Evolutionary conservation across 2,888 invertebrate genomes (phyloP), one percentile per base, ranked within the genome.

Genomic region (Carabus problematicus): DNA sequence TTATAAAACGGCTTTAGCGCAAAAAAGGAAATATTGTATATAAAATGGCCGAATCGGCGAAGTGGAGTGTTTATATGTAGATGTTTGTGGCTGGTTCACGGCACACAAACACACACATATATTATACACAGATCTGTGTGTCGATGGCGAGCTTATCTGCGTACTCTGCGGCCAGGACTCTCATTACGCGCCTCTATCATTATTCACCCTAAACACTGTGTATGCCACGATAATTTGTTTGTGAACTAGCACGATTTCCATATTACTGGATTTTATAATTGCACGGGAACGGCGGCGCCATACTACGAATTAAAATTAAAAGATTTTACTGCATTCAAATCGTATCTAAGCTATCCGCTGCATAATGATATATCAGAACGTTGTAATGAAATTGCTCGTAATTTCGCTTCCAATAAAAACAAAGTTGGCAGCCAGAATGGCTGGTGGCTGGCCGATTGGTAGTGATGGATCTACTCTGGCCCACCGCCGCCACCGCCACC

Each of bases 191-290:
- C 40, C 66, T 58, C 56, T 66, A 66, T 66, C 66, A 66, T 66
- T 66, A 66, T 29, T 58, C 49, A 19, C 41, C 66, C 66, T 66
- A 66, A 66, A 66, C 66, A 66, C 66, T 56, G 49, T 66, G 66
- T 58, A 66, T 66, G 66, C 66, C 66, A 49, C 18, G 58, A 66
- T 66, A 66, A 66, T 66, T 66, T 66, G 56, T 56, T 66, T 56
- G 47, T 66, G 49, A 66, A 66, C 66, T 66, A 56, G 66, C 66
- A 66, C 66, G 66, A 66, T 66, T 66, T 66, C 66, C 66, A 66
- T 66, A 66, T 66, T 66, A 66, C 66, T 66, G 66, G 66, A 66
- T 45, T 66, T 66, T 66, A 66, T 66, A 66, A 66, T 66, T 66
- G 58, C 66, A 45, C 18, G 39, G 63, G 47, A 49, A 18, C 49